Evolutionary conservation across 2,113 vertebrate species (phyloP).

Genomic region (Centrocercus urophasianus): DNA sequence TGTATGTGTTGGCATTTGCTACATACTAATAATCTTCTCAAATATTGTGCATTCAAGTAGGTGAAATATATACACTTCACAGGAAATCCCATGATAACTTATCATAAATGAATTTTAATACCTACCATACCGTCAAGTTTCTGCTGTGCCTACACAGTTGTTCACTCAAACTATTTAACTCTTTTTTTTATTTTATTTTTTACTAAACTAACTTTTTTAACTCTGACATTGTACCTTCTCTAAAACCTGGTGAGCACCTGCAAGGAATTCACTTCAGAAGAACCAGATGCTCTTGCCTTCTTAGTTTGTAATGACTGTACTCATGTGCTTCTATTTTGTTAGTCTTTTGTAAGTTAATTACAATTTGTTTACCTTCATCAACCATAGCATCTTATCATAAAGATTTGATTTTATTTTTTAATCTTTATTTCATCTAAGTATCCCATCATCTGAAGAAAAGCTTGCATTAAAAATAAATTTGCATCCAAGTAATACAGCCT

Average conservation of each 20-base stretch:
- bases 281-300: neutral
- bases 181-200: no score
- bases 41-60: neutral
- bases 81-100: conserved; percentile 45
- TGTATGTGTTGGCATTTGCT: conserved; percentile 12
- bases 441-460: neutral
- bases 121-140: conserved; percentile 23
- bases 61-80: neutral
- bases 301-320: neutral
- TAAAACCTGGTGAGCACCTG: neutral
- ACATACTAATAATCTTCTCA: neutral
- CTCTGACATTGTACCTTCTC: neutral
- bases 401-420: no score
- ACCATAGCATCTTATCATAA: neutral
- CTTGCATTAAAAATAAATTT: neutral
- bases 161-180: neutral
- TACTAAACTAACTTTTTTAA: neutral
- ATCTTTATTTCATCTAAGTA: neutral
- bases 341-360: neutral
- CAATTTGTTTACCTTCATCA: neutral
- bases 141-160: conserved; percentile 2
- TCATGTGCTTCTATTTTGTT: neutral
- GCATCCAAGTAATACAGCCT: neutral
- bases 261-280: neutral
- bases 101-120: conserved; percentile 12